A percentile compares a stretch with the other conserved stretches of the same genome.
These are phyloP conservation scores for Zapornia atra DNA, from an alignment of 2,113 vertebrate genomes.

Conservation along the genomic window DNA sequence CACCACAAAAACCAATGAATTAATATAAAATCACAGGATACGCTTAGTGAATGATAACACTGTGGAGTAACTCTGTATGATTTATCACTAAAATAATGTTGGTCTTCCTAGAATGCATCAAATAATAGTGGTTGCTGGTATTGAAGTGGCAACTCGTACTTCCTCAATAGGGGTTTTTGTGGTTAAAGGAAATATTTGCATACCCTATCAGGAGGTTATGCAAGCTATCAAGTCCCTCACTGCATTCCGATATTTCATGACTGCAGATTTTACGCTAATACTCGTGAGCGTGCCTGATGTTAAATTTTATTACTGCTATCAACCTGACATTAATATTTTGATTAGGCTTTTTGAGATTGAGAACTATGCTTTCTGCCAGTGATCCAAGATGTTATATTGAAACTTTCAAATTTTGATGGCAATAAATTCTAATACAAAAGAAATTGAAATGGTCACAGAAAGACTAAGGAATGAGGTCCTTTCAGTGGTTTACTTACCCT, in stretches of 20 bases:
- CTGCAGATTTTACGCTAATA: conserved; percentile 7
- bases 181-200: not conserved
- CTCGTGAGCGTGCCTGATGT: not conserved
- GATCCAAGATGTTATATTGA: not conserved
- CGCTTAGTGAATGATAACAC: not conserved
- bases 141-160: not conserved
- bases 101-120: not conserved
- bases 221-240: not conserved
- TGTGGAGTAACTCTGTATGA: not conserved
- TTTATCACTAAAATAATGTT: not conserved
- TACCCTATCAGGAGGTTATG: not conserved
- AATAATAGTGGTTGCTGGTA: not conserved
- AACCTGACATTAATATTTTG: not conserved
- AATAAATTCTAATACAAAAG: not conserved
- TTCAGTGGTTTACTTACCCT: not conserved
- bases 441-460: not conserved
- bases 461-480: not conserved
- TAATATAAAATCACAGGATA: not conserved
- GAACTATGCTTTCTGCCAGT: not conserved
- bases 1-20: not conserved
- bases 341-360: not conserved
- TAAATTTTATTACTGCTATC: conserved; percentile 22
- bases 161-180: not conserved
- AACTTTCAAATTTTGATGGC: not conserved
- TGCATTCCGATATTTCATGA: not conserved